A percentile compares a stretch with the other conserved stretches of the same genome.
These are phyloP conservation scores for Ferdinandea cuprea DNA, from an alignment of 2,888 invertebrate species.

Conservation along the genomic window DNA sequence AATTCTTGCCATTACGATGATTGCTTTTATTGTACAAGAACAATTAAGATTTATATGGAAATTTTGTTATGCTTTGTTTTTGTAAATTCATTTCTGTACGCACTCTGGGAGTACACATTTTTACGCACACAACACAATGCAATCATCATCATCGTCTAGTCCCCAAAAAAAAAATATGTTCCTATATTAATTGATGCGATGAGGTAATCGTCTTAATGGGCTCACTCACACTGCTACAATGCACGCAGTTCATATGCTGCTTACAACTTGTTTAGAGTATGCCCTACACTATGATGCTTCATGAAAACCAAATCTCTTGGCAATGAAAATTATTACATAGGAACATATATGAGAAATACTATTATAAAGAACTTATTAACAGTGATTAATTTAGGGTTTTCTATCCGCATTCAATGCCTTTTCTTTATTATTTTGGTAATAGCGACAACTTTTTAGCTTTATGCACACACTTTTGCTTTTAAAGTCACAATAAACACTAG, in stretches of 20 bases:
- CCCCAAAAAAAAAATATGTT: constrained; percentile 40
- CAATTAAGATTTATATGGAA: constrained; percentile 15
- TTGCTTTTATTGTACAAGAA: constrained; percentile 1
- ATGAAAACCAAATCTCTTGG: constrained; percentile 39
- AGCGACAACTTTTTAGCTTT: constrained; percentile 54
- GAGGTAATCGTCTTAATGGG: constrained; percentile 72
- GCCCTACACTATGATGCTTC: constrained; percentile 55
- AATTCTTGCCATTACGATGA: constrained; percentile 7
- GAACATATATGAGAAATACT: background rate
- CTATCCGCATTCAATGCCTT: constrained; percentile 45
- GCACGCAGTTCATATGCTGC: constrained; percentile 45
- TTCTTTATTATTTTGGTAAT: constrained; percentile 38
- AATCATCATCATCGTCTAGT: constrained; percentile 54
- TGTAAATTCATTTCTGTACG: constrained; percentile 31
- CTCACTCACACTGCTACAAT: constrained; percentile 34
- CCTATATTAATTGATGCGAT: constrained; percentile 66
- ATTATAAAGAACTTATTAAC: constrained; percentile 48
- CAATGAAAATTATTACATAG: constrained; percentile 52
- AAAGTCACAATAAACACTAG: constrained; percentile 39
- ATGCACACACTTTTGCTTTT: constrained; percentile 35
- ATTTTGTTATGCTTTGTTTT: constrained; percentile 15
- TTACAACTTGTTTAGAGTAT: constrained; percentile 54
- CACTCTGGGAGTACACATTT: constrained; percentile 23
- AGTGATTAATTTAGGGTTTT: constrained; percentile 44
- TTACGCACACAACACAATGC: constrained; percentile 61